Evolutionary conservation across 2,113 vertebrate species (phyloP).

Genomic region (Miniopterus natalensis): DNA sequence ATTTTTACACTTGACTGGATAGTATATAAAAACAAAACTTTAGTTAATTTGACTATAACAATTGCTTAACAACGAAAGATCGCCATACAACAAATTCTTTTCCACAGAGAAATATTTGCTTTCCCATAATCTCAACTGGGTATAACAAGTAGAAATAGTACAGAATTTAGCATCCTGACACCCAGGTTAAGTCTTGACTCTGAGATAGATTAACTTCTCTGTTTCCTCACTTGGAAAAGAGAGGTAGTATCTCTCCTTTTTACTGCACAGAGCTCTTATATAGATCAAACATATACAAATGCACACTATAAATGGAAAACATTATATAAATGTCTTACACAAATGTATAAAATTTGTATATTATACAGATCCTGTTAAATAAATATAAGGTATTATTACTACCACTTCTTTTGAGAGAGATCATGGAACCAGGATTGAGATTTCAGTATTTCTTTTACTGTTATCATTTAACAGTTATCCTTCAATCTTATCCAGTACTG

Average conservation of each 20-base stretch:
- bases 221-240: slow-evolving; percentile 24
- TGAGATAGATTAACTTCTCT: neutral
- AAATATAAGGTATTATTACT: neutral
- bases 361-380: neutral
- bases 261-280: neutral
- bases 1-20: slow-evolving; percentile 15
- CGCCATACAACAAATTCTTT: neutral
- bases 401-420: neutral
- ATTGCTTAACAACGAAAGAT: slow-evolving; percentile 18
- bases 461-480: slow-evolving; percentile 41
- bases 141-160: neutral
- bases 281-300: neutral
- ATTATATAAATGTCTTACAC: neutral
- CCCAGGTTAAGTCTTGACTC: neutral
- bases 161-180: neutral
- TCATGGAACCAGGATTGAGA: neutral
- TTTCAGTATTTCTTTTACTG: neutral
- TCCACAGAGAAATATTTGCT: neutral
- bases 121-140: neutral
- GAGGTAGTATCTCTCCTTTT: neutral
- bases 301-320: neutral
- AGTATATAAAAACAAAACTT: slow-evolving; percentile 1
- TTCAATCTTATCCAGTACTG: neutral
- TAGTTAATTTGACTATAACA: slow-evolving; percentile 18
- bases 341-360: neutral